phyloP scores from a whole-genome alignment of 1,140 invertebrate species.

The Druon quercuslanigerum region DNA sequence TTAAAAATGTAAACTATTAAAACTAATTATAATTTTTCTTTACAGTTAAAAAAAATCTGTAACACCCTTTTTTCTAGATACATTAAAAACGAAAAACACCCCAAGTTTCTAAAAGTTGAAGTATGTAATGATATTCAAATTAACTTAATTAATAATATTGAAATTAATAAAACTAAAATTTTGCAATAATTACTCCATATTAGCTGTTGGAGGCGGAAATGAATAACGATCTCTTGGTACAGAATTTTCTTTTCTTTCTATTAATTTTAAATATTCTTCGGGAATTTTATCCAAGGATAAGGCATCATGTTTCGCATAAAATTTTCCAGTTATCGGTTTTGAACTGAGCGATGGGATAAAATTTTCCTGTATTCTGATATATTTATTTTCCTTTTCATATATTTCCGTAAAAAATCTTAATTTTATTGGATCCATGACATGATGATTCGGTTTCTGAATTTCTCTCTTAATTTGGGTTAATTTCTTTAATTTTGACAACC shows the following conservation, averaged over 20 bases:
- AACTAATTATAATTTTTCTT: not conserved
- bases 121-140: not conserved
- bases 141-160: slow-evolving; percentile 11
- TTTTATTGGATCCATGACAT: slow-evolving; percentile 53
- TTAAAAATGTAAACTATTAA: slow-evolving; percentile 29
- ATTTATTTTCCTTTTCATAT: slow-evolving; percentile 59
- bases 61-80: not conserved
- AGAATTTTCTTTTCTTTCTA: slow-evolving; percentile 47
- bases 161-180: slow-evolving; percentile 31
- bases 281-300: slow-evolving; percentile 42
- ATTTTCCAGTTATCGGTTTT: slow-evolving; percentile 61
- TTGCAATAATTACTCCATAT: slow-evolving; percentile 62
- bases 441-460: slow-evolving; percentile 3
- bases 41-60: too few relatives aligned
- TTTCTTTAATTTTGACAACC: not conserved
- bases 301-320: slow-evolving; percentile 66
- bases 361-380: slow-evolving; percentile 51
- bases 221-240: slow-evolving; percentile 59
- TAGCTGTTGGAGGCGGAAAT: slow-evolving; percentile 59
- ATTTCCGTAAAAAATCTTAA: slow-evolving; percentile 59
- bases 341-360: slow-evolving; percentile 50
- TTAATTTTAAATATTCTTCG: slow-evolving; percentile 58
- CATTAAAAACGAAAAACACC: slow-evolving; percentile 17
- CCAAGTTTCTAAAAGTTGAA: not conserved
- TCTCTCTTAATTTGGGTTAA: not conserved